Base-by-base conservation (phyloP, 2,113 vertebrate genomes). In the Boleophthalmus pectinirostris region DNA sequence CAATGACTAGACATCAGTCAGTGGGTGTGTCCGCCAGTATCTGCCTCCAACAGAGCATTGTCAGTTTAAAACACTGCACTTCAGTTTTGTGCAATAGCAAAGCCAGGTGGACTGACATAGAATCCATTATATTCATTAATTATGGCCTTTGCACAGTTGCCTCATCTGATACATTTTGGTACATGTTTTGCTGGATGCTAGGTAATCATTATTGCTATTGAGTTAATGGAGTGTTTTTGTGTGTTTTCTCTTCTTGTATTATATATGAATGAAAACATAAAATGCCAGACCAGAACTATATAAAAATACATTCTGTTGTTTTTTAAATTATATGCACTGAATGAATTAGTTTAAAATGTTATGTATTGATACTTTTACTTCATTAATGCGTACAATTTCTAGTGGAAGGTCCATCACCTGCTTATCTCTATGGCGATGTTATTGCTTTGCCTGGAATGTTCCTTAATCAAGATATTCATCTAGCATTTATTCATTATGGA, bases 1-100 rank as follows among this genome's bases (percentile, higher is more conserved):
- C 64, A 25, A 24, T 29, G 58, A 66, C 60, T 45, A 63, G 77
- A 33, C 45, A 84, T 72, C 65, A 77, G 68, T 64, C 14, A 5
- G 29, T 67, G 56, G 21, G 21, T 60, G 23, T 60, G 57, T 60
- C 21, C 8, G 11, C 2, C 54, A 24, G 21, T 24, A 24, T 57
- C 54, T 21, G 54, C 54, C 12, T 57, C 21, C 54, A 57, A 23
- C 53, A 11, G n/a, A 9, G 38, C 8, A 11, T 43, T 43, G 38
- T 25, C 56, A 24, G 11, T 21, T 12, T 58, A 12, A 58, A 25
- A 23, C 23, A 24, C 14, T 58, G 56, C 56, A 58, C 51, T 53
- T n/a, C 20, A 53, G 13, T 47, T 47, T 47, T 47, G 46, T 47
- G 13, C 46, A 47, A 16, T 13, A 46, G 45, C 1, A 46, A 13